Base-by-base conservation (phyloP, 2,113 vertebrate genomes). In the Plotosus lineatus region DNA sequence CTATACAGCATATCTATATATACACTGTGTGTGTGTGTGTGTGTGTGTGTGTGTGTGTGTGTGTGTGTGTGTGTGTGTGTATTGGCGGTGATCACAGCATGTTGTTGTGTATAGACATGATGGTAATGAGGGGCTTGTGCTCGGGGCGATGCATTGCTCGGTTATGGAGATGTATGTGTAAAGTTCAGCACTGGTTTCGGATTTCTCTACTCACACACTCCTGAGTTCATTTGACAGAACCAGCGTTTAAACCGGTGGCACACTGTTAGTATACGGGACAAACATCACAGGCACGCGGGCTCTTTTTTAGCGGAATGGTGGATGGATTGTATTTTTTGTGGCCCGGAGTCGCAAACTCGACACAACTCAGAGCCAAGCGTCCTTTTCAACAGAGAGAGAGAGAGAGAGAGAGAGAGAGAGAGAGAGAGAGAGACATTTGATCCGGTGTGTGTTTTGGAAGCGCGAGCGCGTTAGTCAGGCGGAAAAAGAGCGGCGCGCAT, bases 401-500 rank as follows among this genome's bases (percentile, higher is more conserved):
- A 84, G 85, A n/a, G n/a, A n/a, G n/a, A n/a, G 77, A 82, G 55
- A 82, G 63, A 55, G 65, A 83, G 73, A 82, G 48, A 78, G 75
- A 42, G 74, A 83, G 78, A 85, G 79, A 79, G 65, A 71, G 83
- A 83, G 88, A 89, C 88, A 89, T 91, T 86, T 90, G 90, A 91
- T 91, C 88, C 82, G 86, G 85, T 86, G 79, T 90, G 83, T 86
- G 83, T 87, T 71, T 86, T 42, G 79, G 86, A 78, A 42, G 86
- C 81, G 82, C 73, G 74, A 56, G 81, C 78, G 89, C 87, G 86
- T 91, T 89, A 88, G 86, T 86, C 88, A 83, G 74, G 38, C 55
- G 5, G 86, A 85, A 84, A 88, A 90, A 90, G 90, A 88, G 76
- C 83, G 69, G 84, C 86, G 88, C 90, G 91, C 92, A 92, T 93